These are phyloP conservation scores for Clusia tigrina DNA, from an alignment of 2,888 invertebrate species.

Conservation along the genomic window DNA sequence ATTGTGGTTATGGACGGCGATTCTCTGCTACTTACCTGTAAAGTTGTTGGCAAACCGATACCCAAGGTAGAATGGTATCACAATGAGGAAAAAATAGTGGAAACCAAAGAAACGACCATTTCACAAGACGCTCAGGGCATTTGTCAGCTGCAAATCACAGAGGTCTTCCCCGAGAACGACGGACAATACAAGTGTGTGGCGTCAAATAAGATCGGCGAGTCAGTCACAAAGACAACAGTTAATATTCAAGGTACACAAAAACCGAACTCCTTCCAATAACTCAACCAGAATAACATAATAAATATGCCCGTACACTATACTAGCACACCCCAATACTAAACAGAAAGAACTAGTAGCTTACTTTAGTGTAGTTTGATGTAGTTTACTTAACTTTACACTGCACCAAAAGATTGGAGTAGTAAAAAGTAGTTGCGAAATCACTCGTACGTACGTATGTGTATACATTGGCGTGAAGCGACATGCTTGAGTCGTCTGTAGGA, in stretches of 20 bases:
- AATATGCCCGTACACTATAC: no score
- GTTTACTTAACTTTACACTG: no score
- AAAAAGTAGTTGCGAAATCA: no score
- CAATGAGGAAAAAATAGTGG: slow-evolving; percentile 74
- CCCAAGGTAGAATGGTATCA: slow-evolving; percentile 85
- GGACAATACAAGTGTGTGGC: slow-evolving; percentile 87
- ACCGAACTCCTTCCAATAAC: no score
- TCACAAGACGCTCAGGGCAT: slow-evolving; percentile 80
- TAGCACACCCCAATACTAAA: no score
- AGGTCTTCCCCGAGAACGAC: slow-evolving; percentile 91
- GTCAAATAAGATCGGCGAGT: slow-evolving; percentile 83
- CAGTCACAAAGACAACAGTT: slow-evolving; percentile 77
- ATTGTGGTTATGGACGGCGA: slow-evolving; percentile 90
- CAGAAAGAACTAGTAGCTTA: no score
- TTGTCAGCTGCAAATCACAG: slow-evolving; percentile 81
- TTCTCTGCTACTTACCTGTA: slow-evolving; percentile 76
- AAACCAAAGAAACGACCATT: slow-evolving; percentile 79
- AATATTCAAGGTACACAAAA: slow-evolving; percentile 83
- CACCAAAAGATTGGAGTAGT: no score
- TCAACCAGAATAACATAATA: no score
- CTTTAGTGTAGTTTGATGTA: no score
- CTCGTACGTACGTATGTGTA: no score
- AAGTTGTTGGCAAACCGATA: slow-evolving; percentile 78
- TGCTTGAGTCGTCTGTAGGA: no score
- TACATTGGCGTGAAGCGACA: no score